These are phyloP conservation scores for Peromyscus polionotus DNA, from an alignment of 2,113 vertebrate species.

Conservation along the genomic window DNA sequence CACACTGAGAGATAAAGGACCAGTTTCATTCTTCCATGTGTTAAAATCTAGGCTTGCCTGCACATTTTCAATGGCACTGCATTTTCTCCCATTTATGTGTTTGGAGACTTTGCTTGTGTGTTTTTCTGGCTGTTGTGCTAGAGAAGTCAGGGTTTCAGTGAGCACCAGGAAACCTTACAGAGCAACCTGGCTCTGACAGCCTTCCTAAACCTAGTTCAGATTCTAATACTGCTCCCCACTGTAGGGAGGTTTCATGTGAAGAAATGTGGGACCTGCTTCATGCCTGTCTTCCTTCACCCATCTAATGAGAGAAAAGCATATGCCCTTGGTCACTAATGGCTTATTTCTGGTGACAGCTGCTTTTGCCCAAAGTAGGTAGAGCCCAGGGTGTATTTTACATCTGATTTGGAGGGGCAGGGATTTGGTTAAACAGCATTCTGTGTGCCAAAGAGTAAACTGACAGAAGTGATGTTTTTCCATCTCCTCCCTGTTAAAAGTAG, in stretches of 20 bases:
- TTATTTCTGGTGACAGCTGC: background rate
- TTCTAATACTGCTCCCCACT: background rate
- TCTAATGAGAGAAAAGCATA: background rate
- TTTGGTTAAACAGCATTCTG: background rate
- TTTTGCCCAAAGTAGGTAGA: background rate
- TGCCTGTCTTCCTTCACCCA: no score
- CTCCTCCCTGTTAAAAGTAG: slow-evolving; percentile 61
- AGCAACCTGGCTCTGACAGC: fast-evolving
- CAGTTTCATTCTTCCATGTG: background rate
- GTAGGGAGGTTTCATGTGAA: background rate
- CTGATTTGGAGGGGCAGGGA: background rate
- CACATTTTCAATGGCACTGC: background rate
- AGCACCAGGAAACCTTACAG: background rate
- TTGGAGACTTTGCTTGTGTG: background rate
- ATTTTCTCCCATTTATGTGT: background rate
- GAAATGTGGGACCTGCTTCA: background rate
- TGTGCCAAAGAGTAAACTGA: background rate
- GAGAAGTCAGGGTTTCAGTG: background rate
- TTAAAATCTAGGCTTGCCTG: background rate
- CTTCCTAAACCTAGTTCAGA: background rate
- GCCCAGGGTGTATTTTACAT: background rate
- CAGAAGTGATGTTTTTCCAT: background rate
- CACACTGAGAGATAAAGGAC: background rate
- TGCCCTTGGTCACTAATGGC: background rate
- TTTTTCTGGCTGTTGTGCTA: background rate